These are phyloP conservation scores for Palythoa heliodiscus DNA, from an alignment of 92 coral and sea anemone genomes.

Conservation along the genomic window DNA sequence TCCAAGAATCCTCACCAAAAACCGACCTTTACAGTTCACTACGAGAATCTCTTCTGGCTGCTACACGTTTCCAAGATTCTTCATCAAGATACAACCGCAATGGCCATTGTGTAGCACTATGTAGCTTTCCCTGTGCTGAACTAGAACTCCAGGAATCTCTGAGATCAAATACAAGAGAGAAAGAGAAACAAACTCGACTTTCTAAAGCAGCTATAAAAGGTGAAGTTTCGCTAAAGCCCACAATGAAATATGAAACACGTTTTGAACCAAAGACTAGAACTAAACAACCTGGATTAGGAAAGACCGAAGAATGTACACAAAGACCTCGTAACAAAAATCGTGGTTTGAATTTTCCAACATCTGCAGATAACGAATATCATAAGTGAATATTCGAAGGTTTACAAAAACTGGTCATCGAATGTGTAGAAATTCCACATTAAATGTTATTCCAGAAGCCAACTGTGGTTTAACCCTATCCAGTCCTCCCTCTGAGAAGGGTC, in stretches of 20 bases:
- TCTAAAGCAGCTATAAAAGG: not conserved
- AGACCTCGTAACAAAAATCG: too few species aligned
- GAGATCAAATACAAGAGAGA: not conserved
- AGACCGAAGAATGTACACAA: too few species aligned
- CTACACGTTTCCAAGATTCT: too few species aligned
- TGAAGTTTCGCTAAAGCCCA: not conserved
- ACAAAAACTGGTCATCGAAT: not conserved
- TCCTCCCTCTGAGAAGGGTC: too few species aligned
- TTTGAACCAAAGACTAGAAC: not conserved
- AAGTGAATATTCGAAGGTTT: not conserved
- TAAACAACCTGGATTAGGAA: too few species aligned
- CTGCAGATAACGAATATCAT: not conserved
- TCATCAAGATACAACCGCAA: too few species aligned
- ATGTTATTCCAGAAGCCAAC: not conserved
- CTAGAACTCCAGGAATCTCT: not conserved
- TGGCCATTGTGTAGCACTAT: not conserved
- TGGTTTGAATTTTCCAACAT: not conserved
- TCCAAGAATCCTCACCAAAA: too few species aligned
- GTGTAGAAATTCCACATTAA: not conserved
- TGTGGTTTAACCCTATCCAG: too few species aligned
- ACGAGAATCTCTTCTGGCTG: too few species aligned
- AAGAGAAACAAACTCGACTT: not conserved
- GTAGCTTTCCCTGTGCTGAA: not conserved
- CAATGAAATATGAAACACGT: not conserved
- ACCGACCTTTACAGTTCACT: too few species aligned